phyloP scores from a whole-genome alignment of 2,888 invertebrate species.

The Argyresthia albistria region DNA sequence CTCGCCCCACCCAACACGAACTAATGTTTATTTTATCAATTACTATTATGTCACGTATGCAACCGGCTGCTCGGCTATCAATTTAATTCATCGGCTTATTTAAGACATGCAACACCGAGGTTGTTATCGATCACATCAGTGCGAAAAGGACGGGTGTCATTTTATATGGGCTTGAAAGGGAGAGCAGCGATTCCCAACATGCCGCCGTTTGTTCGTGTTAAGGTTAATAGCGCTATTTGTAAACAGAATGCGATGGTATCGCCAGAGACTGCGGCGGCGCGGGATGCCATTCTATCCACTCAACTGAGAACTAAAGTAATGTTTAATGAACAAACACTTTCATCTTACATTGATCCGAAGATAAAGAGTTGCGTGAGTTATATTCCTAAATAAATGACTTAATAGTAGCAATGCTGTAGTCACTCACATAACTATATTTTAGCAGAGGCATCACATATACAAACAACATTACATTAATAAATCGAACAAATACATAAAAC shows the following conservation, averaged over 20 bases:
- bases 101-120: constrained; percentile 26
- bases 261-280: constrained; percentile 28
- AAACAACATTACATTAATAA: background rate
- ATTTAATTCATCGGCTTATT: constrained; percentile 47
- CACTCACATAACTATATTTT: too few relatives aligned
- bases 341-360: too few relatives aligned
- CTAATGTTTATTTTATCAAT: constrained; percentile 43
- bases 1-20: constrained; percentile 10
- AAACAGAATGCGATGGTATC: constrained; percentile 50
- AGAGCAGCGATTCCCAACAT: constrained; percentile 9
- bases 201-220: constrained; percentile 48
- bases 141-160: constrained; percentile 2
- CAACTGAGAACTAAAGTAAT: too few relatives aligned
- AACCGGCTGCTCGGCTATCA: constrained; percentile 29
- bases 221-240: constrained; percentile 65
- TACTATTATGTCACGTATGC: constrained; percentile 45
- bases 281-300: background rate
- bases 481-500: background rate
- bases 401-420: too few relatives aligned
- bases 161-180: background rate
- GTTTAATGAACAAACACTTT: too few relatives aligned
- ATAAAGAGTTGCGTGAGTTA: too few relatives aligned
- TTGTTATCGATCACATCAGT: constrained; percentile 4
- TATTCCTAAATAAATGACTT: too few relatives aligned
- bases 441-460: too few relatives aligned